Conservation (phyloP, 2,113 vertebrate genomes). For the Oncorhynchus mykiss region DNA sequence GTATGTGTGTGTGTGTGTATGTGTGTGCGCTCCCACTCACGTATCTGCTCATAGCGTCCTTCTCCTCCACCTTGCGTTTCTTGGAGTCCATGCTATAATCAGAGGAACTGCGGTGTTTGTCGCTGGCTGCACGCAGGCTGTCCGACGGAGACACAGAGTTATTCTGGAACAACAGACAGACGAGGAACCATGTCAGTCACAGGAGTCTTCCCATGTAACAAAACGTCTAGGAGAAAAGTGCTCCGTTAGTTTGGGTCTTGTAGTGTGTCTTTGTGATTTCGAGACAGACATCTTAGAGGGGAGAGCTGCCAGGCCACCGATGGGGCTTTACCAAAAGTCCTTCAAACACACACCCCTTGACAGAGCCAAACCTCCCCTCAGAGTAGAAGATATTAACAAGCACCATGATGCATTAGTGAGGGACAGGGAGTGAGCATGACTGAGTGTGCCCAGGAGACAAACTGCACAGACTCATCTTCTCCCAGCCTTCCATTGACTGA, state of each 20-base stretch:
- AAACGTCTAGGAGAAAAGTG: not conserved
- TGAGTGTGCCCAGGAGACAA: not conserved
- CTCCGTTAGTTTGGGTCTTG: not conserved
- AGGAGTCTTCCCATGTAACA: not conserved
- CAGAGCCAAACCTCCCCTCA: not conserved
- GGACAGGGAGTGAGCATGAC: not conserved
- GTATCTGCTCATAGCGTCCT: slow-evolving; percentile 93
- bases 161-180: slow-evolving; percentile 75
- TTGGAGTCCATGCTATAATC: slow-evolving; percentile 91
- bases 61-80: slow-evolving; percentile 94
- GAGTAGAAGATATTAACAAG: slow-evolving; percentile 22
- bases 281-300: slow-evolving; percentile 4
- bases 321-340: not conserved
- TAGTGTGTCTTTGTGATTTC: slow-evolving; percentile 22
- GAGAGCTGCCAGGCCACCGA: not conserved
- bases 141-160: slow-evolving; percentile 93
- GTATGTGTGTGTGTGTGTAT: not conserved
- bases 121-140: slow-evolving; percentile 84
- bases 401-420: not conserved
- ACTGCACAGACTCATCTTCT: not conserved
- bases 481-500: not conserved
- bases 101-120: slow-evolving; percentile 89
- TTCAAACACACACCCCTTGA: slow-evolving; percentile 5
- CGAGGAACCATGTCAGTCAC: not conserved
- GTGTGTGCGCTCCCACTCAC: slow-evolving; percentile 67